A percentile compares a stretch with the other conserved stretches of the same genome.
Conservation (phyloP, 2,797 vertebrate species). For the Pantherophis vulpinus region DNA sequence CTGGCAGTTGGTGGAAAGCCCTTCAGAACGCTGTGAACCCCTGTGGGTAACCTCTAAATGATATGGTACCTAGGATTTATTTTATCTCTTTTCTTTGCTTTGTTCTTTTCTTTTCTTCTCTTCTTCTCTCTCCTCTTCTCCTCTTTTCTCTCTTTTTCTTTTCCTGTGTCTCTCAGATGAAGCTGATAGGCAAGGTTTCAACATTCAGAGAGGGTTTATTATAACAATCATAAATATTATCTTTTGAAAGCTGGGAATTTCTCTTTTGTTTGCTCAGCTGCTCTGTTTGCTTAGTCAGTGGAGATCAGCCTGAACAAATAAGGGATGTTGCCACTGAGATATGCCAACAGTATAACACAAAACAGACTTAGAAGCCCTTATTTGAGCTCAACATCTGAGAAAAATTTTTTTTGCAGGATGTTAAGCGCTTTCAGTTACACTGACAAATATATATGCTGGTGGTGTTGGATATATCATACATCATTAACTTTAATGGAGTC, state of each 20-base stretch:
- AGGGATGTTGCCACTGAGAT: neutral
- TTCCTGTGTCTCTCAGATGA: neutral
- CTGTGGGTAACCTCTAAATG: neutral
- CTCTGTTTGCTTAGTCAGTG: neutral
- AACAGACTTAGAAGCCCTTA: neutral
- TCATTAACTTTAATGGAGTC: neutral
- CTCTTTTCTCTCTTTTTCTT: neutral
- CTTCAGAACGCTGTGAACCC: neutral
- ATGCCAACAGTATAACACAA: neutral
- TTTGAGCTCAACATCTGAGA: neutral
- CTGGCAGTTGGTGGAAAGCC: neutral
- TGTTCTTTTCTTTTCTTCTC: no score
- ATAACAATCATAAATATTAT: constrained; percentile 3
- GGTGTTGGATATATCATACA: neutral
- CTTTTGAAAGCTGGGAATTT: neutral
- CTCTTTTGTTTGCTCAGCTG: constrained; percentile 1
- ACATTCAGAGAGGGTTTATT: neutral
- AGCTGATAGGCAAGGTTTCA: neutral
- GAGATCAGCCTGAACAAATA: neutral
- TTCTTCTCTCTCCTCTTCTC: neutral
- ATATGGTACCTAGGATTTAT: neutral
- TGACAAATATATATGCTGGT: neutral
- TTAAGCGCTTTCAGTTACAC: neutral
- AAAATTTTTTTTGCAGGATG: neutral
- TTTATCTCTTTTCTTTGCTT: neutral